phyloP scores from a whole-genome alignment of 2,797 vertebrate genomes.

The Apodemus agrarius region DNA sequence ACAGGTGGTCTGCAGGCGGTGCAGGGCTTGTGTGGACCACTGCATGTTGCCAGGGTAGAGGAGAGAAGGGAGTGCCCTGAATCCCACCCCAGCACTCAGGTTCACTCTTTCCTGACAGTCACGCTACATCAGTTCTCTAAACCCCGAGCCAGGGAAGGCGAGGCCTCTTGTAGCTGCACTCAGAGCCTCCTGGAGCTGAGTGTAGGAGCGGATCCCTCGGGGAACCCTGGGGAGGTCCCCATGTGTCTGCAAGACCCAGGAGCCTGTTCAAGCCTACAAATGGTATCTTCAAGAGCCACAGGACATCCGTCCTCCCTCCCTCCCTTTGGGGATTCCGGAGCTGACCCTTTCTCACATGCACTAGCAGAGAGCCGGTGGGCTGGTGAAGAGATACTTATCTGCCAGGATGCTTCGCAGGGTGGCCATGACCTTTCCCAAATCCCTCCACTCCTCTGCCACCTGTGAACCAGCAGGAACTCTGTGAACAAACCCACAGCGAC shows the following conservation, averaged over 20 bases:
- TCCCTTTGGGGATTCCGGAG: neutral
- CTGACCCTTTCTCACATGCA: neutral
- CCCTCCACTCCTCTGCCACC: neutral
- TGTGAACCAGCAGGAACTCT: neutral
- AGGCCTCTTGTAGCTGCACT: neutral
- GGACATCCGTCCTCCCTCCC: neutral
- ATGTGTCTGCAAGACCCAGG: neutral
- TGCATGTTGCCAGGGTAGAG: neutral
- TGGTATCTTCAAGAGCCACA: neutral
- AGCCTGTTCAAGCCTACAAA: neutral
- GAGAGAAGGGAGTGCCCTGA: neutral
- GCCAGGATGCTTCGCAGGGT: neutral
- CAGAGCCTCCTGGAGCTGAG: neutral
- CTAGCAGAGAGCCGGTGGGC: neutral
- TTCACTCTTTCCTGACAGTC: neutral
- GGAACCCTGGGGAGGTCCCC: neutral
- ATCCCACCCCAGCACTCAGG: neutral
- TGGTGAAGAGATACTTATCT: slow-evolving; percentile 73
- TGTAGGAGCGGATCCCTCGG: fast-evolving
- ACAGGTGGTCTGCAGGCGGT: neutral
- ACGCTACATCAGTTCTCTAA: neutral
- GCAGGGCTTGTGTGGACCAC: neutral
- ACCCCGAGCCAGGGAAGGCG: neutral
- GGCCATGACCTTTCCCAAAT: neutral
- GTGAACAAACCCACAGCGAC: neutral